phyloP scores from a whole-genome alignment of 2,113 vertebrate species.

The Pelecanoides urinatrix region DNA sequence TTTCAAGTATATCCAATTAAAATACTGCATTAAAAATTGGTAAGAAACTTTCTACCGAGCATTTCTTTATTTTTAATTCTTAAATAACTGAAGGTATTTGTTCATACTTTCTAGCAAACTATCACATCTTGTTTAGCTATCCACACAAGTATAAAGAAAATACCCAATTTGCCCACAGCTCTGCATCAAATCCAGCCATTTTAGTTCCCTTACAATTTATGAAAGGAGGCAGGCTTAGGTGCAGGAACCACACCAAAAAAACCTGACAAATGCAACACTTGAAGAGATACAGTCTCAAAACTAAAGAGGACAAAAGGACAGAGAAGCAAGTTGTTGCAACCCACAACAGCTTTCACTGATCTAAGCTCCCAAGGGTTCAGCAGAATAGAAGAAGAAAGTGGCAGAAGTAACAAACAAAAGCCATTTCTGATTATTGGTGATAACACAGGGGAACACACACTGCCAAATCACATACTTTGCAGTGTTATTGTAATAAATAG shows the following conservation, averaged over 20 bases:
- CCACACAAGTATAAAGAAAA: background rate
- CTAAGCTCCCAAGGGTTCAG: background rate
- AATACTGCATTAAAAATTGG: background rate
- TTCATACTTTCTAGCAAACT: background rate
- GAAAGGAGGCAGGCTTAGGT: background rate
- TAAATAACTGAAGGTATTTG: background rate
- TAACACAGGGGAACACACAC: background rate
- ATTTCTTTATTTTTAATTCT: background rate
- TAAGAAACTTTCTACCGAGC: background rate
- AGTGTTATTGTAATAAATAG: background rate
- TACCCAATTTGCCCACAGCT: background rate
- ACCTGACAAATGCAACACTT: background rate
- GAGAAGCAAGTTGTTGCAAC: background rate
- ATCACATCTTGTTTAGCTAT: background rate
- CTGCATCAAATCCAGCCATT: background rate
- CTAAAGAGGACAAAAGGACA: background rate
- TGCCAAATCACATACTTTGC: background rate
- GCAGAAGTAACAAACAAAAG: background rate
- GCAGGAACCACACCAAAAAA: background rate
- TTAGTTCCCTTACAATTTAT: background rate
- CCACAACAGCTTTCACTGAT: background rate
- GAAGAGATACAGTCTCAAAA: background rate
- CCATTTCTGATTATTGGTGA: background rate
- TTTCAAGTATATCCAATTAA: background rate
- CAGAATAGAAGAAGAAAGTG: background rate